Percentiles rank a stretch among this genome's conserved stretches.
phyloP scores from a whole-genome alignment of 1,140 invertebrate species.

The Prorops nasuta region DNA sequence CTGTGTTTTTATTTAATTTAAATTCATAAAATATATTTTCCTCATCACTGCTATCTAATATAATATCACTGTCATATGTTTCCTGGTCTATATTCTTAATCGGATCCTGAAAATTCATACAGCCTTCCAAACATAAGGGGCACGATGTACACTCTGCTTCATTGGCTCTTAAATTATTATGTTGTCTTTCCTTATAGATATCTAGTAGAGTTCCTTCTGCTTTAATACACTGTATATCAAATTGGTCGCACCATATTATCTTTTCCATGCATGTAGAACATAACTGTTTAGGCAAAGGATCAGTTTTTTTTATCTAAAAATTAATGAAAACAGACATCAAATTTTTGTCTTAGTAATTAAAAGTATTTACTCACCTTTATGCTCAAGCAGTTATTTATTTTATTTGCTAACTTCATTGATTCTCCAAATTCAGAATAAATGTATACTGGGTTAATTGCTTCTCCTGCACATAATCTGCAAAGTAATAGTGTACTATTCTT shows the following conservation, averaged over 20 bases:
- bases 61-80: slow-evolving; percentile 33
- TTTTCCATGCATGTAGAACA: slow-evolving; percentile 30
- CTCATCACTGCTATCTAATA: slow-evolving; percentile 35
- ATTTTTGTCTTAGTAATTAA: slow-evolving; percentile 1
- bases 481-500: slow-evolving; percentile 15
- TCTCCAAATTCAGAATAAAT: slow-evolving; percentile 37
- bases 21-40: slow-evolving; percentile 12
- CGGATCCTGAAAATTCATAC: slow-evolving; percentile 19
- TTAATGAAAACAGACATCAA: not conserved
- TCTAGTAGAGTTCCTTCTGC: slow-evolving; percentile 29
- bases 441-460: slow-evolving; percentile 27
- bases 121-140: slow-evolving; percentile 30
- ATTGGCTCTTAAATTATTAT: not conserved
- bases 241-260: slow-evolving; percentile 32
- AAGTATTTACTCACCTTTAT: slow-evolving; percentile 24
- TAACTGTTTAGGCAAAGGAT: slow-evolving; percentile 33
- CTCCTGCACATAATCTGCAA: slow-evolving; percentile 33
- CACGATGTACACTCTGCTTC: slow-evolving; percentile 17
- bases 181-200: slow-evolving; percentile 24
- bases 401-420: slow-evolving; percentile 30
- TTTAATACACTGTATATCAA: slow-evolving; percentile 28
- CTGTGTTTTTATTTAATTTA: slow-evolving; percentile 13
- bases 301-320: slow-evolving; percentile 33
- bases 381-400: slow-evolving; percentile 37
- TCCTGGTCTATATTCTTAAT: slow-evolving; percentile 12